These are phyloP conservation scores for Crambe crambe DNA, from an alignment of 37 sponge, comb jelly and placozoan genomes.

Conservation along the genomic window DNA sequence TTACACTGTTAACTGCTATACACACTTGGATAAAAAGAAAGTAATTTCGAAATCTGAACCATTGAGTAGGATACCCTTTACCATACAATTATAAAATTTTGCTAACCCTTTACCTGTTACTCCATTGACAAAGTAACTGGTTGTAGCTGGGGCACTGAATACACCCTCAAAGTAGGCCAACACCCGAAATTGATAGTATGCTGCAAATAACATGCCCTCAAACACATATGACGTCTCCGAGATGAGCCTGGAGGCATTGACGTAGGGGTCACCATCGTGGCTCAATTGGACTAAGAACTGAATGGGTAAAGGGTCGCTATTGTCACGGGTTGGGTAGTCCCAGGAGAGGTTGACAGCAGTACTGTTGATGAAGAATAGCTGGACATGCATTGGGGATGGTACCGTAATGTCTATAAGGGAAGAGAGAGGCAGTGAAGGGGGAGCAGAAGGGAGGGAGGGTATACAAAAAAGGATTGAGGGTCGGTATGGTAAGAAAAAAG, in stretches of 20 bases:
- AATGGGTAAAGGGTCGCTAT: conserved; percentile 4
- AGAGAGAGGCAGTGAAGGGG: neutral
- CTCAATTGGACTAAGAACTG: conserved; percentile 26
- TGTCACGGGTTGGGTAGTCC: conserved; percentile 11
- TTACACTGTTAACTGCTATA: too few relatives aligned
- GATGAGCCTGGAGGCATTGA: neutral
- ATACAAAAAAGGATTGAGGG: too few relatives aligned
- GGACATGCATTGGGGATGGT: neutral
- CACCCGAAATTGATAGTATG: conserved; percentile 42
- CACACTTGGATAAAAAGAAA: too few relatives aligned
- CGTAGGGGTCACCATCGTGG: conserved; percentile 34
- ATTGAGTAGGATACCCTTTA: neutral
- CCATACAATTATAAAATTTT: neutral
- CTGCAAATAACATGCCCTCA: conserved; percentile 12
- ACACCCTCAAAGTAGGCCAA: conserved; percentile 7
- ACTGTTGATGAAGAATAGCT: conserved; percentile 24
- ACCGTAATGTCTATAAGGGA: neutral
- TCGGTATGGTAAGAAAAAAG: neutral
- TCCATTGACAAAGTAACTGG: conserved; percentile 33
- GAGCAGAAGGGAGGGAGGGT: neutral
- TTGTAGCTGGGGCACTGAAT: conserved; percentile 8
- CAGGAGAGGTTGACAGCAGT: conserved; percentile 30
- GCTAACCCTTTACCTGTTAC: conserved; percentile 15
- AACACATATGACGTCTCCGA: conserved; percentile 5
- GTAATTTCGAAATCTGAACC: too few relatives aligned